Conservation (phyloP, 2,113 vertebrate genomes). For the Boleophthalmus pectinirostris region DNA sequence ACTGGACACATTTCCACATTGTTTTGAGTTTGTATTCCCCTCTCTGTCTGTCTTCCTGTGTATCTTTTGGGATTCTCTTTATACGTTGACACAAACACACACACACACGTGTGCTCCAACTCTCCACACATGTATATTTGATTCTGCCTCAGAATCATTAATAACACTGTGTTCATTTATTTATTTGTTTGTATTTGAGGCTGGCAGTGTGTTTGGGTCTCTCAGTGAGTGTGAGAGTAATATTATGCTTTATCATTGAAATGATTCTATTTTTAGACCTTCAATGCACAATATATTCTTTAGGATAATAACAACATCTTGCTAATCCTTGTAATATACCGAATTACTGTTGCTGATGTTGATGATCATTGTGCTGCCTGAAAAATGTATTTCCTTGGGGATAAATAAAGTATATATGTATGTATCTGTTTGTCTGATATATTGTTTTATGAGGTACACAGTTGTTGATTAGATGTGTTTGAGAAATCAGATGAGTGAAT, state of each 20-base stretch:
- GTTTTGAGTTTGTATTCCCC: conserved; percentile 2
- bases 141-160: conserved; percentile 72
- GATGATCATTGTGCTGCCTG: no score
- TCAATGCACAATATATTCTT: background rate
- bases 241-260: conserved; percentile 35
- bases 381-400: no score
- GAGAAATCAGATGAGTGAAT: background rate
- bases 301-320: background rate
- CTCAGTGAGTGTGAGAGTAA: conserved; percentile 15
- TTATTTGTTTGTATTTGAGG: conserved; percentile 75
- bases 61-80: conserved; percentile 52
- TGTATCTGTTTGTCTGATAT: no score
- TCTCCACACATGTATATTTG: conserved; percentile 71
- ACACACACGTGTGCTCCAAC: conserved; percentile 18
- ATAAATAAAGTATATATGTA: no score
- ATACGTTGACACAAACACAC: conserved; percentile 27
- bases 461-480: background rate
- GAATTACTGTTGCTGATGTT: no score
- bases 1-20: background rate
- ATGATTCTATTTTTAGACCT: conserved; percentile 21
- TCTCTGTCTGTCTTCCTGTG: conserved; percentile 18
- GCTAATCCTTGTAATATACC: background rate
- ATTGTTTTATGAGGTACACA: background rate
- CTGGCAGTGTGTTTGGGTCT: conserved; percentile 40
- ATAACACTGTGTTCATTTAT: conserved; percentile 71